Percentiles rank a stretch among this genome's conserved stretches.
Conservation (phyloP, 2,113 vertebrate species). For the Protobothrops mucrosquamatus region DNA sequence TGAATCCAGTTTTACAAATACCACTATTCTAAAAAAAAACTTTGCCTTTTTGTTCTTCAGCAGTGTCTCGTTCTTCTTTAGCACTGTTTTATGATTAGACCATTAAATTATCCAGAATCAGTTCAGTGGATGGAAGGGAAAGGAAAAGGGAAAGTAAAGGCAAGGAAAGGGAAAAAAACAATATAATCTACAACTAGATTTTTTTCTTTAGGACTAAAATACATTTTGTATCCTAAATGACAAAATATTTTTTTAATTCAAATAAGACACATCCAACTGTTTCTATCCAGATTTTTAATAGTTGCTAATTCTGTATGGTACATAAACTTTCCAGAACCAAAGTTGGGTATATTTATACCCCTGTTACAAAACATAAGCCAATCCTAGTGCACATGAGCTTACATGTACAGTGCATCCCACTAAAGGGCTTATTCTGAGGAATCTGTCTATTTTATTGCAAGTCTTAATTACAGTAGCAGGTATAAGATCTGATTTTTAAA, state of each 20-base stretch:
- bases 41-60: not conserved
- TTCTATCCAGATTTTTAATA: not conserved
- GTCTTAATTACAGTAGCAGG: constrained; percentile 10
- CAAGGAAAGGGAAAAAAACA: not conserved
- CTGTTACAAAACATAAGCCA: not conserved
- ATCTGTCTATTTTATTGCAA: not conserved
- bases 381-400: not conserved
- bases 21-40: not conserved
- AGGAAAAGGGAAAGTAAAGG: not conserved
- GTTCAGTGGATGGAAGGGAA: not conserved
- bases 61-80: not conserved
- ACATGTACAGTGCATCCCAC: not conserved
- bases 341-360: not conserved
- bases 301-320: not conserved
- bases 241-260: not conserved
- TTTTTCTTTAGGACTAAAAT: not conserved
- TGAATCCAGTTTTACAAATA: not conserved
- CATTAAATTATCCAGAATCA: not conserved
- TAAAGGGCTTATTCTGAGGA: not conserved
- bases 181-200: not conserved
- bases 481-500: not conserved
- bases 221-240: not conserved
- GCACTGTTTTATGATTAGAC: not conserved
- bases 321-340: not conserved
- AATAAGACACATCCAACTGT: not conserved